phyloP scores from a whole-genome alignment of 2,113 vertebrate species.

The Semnopithecus entellus region DNA sequence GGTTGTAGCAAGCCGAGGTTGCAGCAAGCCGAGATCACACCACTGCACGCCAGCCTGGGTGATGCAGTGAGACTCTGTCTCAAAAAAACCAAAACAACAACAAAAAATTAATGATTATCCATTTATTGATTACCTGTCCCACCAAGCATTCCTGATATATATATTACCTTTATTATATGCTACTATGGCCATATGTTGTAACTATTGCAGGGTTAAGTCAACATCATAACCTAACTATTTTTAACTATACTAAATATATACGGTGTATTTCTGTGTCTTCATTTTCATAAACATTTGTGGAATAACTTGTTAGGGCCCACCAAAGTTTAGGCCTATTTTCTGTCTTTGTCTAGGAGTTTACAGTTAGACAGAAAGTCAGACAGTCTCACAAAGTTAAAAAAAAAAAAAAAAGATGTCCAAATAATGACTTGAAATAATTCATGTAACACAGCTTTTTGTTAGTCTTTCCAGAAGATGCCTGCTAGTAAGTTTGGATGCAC shows the following conservation, averaged over 20 bases:
- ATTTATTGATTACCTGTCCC: neutral
- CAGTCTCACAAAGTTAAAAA: neutral
- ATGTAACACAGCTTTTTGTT: neutral
- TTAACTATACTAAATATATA: neutral
- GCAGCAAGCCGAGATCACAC: too few species aligned
- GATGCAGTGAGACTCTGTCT: too few species aligned
- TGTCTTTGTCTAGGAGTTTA: neutral
- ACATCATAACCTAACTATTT: neutral
- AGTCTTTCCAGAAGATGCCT: conserved; percentile 18
- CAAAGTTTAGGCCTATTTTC: neutral
- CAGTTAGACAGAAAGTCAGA: neutral
- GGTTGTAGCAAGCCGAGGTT: too few species aligned
- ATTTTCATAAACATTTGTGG: neutral
- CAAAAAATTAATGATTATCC: neutral
- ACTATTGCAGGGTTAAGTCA: neutral
- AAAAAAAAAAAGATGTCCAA: neutral
- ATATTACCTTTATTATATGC: neutral
- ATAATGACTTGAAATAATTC: neutral
- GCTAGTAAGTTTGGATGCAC: conserved; percentile 48
- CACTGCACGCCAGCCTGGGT: too few species aligned
- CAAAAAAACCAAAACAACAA: too few species aligned
- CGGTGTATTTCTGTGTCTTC: neutral
- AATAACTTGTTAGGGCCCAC: neutral
- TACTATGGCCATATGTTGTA: neutral
- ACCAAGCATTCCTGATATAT: neutral